phyloP scores from a whole-genome alignment of 2,797 vertebrate genomes.

The Gambelia wislizenii region DNA sequence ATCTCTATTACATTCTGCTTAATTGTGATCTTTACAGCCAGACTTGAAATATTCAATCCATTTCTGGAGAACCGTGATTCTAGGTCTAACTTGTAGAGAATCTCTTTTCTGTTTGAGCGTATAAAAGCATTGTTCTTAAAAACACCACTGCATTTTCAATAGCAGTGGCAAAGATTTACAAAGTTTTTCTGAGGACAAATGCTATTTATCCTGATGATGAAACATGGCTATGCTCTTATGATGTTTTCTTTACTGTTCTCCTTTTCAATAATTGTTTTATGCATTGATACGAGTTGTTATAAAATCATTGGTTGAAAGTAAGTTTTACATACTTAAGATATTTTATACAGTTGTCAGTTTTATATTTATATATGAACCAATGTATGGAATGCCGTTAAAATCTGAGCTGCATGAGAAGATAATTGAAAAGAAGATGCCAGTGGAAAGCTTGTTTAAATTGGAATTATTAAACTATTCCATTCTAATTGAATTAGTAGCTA shows the following conservation, averaged over 20 bases:
- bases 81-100: background rate
- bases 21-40: background rate
- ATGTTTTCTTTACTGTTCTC: background rate
- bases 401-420: background rate
- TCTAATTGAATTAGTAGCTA: background rate
- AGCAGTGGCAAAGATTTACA: too few species aligned
- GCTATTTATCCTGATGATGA: background rate
- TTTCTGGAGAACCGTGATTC: background rate
- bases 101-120: background rate
- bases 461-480: background rate
- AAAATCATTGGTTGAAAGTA: background rate
- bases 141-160: background rate
- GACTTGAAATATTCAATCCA: background rate
- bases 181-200: background rate
- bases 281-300: background rate
- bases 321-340: background rate
- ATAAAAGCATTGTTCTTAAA: background rate
- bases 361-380: background rate
- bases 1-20: background rate
- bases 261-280: background rate
- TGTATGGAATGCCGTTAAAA: background rate
- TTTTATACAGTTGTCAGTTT: background rate
- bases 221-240: background rate
- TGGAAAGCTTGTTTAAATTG: background rate
- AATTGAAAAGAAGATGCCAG: background rate